phyloP scores from a whole-genome alignment of 2,113 vertebrate genomes.

The Mastomys coucha region DNA sequence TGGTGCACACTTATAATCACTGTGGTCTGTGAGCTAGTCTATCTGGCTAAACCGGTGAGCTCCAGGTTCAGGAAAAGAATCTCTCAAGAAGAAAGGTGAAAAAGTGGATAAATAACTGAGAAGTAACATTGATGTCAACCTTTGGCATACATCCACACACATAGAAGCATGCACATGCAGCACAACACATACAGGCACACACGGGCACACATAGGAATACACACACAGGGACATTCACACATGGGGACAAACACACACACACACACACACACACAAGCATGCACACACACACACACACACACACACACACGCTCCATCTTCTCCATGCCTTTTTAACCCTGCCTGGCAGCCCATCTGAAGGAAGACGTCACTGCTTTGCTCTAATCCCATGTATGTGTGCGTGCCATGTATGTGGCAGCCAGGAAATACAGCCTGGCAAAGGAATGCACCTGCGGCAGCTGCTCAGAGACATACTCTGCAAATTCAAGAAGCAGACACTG shows the following conservation, averaged over 20 bases:
- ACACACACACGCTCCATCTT: background rate
- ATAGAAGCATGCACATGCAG: background rate
- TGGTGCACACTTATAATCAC: background rate
- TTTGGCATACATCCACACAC: background rate
- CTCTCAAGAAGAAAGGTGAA: background rate
- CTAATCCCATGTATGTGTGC: background rate
- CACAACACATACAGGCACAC: background rate
- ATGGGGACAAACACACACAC: background rate
- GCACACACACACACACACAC: background rate
- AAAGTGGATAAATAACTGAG: too few species aligned
- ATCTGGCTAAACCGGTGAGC: background rate
- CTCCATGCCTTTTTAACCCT: background rate
- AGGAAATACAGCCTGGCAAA: background rate
- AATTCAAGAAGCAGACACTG: conserved; percentile 13
- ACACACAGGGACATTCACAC: too few species aligned
- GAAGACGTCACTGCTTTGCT: background rate
- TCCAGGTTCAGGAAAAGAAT: background rate
- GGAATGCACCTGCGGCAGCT: background rate
- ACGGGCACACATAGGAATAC: too few species aligned
- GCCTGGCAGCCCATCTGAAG: background rate
- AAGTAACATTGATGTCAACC: background rate
- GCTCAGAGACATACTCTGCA: background rate
- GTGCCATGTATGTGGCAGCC: background rate
- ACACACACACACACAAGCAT: background rate
- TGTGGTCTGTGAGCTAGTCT: background rate